Base-by-base conservation (phyloP, 2,888 invertebrate genomes). In the Dyspetes luteomarginatus region DNA sequence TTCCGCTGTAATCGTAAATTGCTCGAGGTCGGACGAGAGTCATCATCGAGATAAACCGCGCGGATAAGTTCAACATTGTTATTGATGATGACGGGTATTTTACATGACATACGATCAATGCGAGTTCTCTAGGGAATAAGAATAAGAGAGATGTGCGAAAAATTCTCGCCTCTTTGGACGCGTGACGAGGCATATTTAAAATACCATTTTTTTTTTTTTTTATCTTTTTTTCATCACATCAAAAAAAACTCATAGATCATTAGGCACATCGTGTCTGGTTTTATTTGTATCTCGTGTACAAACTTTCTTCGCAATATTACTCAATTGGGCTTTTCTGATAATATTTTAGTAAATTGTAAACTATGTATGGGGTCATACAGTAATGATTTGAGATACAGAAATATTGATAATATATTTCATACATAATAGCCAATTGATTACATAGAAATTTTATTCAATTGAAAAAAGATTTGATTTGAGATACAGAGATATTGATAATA, bases 31-130 rank as follows among this genome's bases (percentile, higher is more conserved):
- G 45, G 3, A 17, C 45, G 64, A 7, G 64, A 17, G 2, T 24
- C 24, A 52, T 24, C 24, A 52, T 9, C 50, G 50, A 52, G 50
- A 52, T 52, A 52, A 52, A 48, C 4, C 48, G 17, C 48, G 4
- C 15, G 48, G 15, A 17, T 17, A 48, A 3, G 9, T 0, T 52
- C 50, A 5, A 52, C 7, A 19, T 45, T 52, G 15, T 52, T 12
- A 52, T 52, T 52, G 12, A 22, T 12, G 50, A 52, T 22, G 9
- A 22, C 19, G 19, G 12, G 50, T 19, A 9, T 19, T 19, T 9
- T 52, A 19, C 22, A 52, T 19, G 50, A 52, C 22, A 24, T 2
- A 19, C 15, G 50, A 52, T 22, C 7, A 19, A 22, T 19, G 50
- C 36, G 3, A 12, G 12, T 36, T 12, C 9, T 15, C 15, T n/a